These are phyloP conservation scores for Drosophila ezoana DNA, from an alignment of 2,888 invertebrate genomes.

Conservation along the genomic window DNA sequence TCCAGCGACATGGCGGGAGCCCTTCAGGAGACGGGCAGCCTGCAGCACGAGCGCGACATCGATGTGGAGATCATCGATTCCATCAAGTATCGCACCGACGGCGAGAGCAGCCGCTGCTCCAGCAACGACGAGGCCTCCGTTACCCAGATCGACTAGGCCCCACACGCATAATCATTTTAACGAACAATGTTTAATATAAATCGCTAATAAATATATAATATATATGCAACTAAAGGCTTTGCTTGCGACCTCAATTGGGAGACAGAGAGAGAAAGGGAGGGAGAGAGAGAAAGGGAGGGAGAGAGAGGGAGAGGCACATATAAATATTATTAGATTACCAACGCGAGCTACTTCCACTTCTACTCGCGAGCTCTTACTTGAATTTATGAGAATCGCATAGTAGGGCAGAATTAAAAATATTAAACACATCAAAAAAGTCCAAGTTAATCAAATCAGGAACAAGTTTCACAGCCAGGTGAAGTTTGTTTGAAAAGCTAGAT, in stretches of 20 bases:
- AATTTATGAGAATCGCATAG: background rate
- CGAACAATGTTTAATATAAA: background rate
- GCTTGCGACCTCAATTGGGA: too few species aligned
- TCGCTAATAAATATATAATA: too few species aligned
- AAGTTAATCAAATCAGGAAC: too few species aligned
- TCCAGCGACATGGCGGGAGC: slow-evolving; percentile 57
- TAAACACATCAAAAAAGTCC: too few species aligned
- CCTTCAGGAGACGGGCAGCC: slow-evolving; percentile 41
- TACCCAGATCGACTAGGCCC: slow-evolving; percentile 82
- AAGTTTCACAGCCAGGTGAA: too few species aligned
- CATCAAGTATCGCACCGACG: slow-evolving; percentile 82
- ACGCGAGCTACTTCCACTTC: too few species aligned
- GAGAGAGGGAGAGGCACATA: too few species aligned
- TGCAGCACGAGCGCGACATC: slow-evolving; percentile 80
- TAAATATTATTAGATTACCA: too few species aligned
- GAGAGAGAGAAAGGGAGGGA: too few species aligned
- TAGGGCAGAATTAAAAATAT: background rate
- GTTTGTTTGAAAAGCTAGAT: too few species aligned
- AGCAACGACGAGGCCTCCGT: slow-evolving; percentile 81
- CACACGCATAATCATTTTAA: background rate
- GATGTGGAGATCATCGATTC: slow-evolving; percentile 85
- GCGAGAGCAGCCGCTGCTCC: slow-evolving; percentile 78
- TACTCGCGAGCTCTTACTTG: background rate
- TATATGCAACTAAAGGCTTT: too few species aligned
- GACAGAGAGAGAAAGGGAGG: too few species aligned